phyloP scores from a whole-genome alignment of 2,113 vertebrate genomes.

The Neofelis nebulosa region DNA sequence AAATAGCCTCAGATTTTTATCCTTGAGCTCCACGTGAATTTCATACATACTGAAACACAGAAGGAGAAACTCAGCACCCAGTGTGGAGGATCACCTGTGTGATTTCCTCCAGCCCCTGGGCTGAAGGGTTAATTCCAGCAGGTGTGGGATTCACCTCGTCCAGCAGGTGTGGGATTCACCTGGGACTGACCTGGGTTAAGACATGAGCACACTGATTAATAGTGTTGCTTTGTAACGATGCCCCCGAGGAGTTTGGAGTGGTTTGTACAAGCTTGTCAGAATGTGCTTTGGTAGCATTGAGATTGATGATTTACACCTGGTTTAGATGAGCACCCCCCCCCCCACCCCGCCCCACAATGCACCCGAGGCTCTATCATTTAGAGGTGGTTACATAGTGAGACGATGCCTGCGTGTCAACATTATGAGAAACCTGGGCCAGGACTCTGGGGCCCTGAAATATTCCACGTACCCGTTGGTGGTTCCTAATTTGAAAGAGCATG shows the following conservation, averaged over 20 bases:
- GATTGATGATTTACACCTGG: background rate
- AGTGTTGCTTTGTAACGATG: background rate
- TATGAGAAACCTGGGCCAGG: background rate
- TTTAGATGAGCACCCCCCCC: background rate
- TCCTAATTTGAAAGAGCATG: background rate
- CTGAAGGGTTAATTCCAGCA: background rate
- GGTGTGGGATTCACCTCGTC: background rate
- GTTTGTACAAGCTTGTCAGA: background rate
- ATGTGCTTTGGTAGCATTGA: background rate
- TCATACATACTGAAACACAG: background rate
- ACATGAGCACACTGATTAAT: background rate
- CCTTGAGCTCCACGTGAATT: background rate
- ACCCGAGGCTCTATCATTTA: background rate
- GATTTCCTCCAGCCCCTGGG: background rate
- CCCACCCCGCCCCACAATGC: background rate
- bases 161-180: background rate
- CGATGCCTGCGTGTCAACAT: background rate
- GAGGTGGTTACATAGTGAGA: background rate
- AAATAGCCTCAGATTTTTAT: background rate
- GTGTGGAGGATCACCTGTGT: background rate
- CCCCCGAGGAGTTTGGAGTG: background rate
- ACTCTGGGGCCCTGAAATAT: background rate
- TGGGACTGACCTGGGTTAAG: background rate
- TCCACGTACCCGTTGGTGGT: accelerated
- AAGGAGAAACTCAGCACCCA: background rate